Base-by-base conservation (phyloP, 2,113 vertebrate genomes). In the Bagarius yarrelli region DNA sequence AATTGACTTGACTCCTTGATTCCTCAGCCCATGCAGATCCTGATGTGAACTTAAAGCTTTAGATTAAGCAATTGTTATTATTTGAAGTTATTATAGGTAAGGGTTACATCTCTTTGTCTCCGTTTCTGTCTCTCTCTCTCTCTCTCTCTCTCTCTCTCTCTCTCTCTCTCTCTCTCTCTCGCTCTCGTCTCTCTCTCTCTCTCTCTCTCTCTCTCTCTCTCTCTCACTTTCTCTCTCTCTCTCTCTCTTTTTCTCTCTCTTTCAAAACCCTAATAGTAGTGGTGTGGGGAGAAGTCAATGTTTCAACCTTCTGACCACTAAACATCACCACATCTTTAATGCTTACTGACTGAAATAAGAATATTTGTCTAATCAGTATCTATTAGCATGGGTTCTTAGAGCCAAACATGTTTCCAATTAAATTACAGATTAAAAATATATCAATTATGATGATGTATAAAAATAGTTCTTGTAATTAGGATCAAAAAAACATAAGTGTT, bases 271-370 rank as follows among this genome's bases (percentile, higher is more conserved):
- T 40, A 70, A 47, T 47, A 30, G 15, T 71, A 19, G 69, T 30
- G 9, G n/a, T 71, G 44, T 15, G 50, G 44, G 47, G 15, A 71
- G 50, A n/a, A n/a, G n/a, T 71, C 47, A 40, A 70, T 47, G n/a
- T 47, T 40, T 71, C 47, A 72, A 72, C 70, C 50, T 72, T 72
- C 70, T 19, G 18, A 53, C 70, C 50, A 50, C 70, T 72, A 3
- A 72, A 47, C 9, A 71, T 27, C 69, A 71, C 69, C 69, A 71
- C 69, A 72, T 23, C 18, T 53, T 72, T 72, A 53, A 53, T 53
- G 47, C 5, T 50, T 16, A 27, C 44, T 16, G 67, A 15, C 40
- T 25, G 40, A 15, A 21, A 44, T 66, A 19, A 64, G 5, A n/a
- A 9, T 13, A n/a, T n/a, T 67, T 40, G n/a, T 69, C 21, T 5